These are phyloP conservation scores for Lycocerus yunnanus DNA, from an alignment of 2,888 invertebrate genomes.

Conservation along the genomic window DNA sequence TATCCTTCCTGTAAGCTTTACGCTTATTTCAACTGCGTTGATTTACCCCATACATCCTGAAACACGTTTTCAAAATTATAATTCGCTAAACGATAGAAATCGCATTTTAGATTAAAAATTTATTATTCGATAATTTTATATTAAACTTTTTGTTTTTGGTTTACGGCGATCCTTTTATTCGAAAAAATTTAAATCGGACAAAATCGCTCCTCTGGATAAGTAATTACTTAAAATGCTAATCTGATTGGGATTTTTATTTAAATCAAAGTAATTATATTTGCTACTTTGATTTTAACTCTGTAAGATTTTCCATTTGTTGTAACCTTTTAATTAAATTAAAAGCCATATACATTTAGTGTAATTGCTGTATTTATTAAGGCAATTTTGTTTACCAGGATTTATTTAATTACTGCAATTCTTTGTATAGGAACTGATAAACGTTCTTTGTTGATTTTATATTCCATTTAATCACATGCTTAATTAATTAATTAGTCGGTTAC, in stretches of 20 bases:
- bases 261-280: background rate
- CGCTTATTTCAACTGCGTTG: conserved; percentile 19
- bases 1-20: conserved; percentile 27
- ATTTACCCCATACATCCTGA: conserved; percentile 17
- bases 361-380: background rate
- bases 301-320: background rate
- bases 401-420: background rate
- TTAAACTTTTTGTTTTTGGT: background rate
- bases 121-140: background rate
- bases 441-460: background rate
- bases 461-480: background rate
- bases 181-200: background rate
- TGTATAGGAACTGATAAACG: background rate
- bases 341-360: background rate
- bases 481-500: too few relatives aligned
- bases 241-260: background rate
- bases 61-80: conserved; percentile 4
- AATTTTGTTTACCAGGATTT: background rate
- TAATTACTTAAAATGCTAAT: background rate
- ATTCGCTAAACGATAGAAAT: background rate
- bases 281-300: background rate
- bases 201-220: background rate
- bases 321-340: background rate
- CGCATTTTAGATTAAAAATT: background rate
- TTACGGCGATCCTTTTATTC: background rate